Percentiles rank a stretch among this genome's conserved stretches.
Evolutionary conservation across 2,113 vertebrate genomes (phyloP).

Genomic region (Scophthalmus maximus): DNA sequence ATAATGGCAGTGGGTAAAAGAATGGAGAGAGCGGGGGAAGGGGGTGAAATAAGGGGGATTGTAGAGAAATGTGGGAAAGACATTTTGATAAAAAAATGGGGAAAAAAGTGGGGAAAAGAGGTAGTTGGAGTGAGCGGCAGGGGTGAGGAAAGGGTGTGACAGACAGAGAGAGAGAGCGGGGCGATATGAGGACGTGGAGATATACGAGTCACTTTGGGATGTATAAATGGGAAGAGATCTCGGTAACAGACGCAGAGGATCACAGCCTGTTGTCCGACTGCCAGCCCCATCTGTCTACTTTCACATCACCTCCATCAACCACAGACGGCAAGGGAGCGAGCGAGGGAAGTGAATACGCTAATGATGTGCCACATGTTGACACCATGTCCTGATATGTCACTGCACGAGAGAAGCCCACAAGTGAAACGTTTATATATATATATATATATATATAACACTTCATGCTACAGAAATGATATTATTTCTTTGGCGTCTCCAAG

Average conservation of each 20-base stretch:
- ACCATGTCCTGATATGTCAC: slow-evolving; percentile 30
- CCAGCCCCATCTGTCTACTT: slow-evolving; percentile 84
- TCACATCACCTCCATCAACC: slow-evolving; percentile 78
- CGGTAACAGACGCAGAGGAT: slow-evolving; percentile 59
- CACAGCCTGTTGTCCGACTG: slow-evolving; percentile 80
- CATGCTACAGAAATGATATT: too few species aligned
- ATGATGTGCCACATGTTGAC: slow-evolving; percentile 46
- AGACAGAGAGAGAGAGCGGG: slow-evolving; percentile 1
- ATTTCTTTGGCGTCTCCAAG: background rate
- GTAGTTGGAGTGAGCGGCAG: background rate
- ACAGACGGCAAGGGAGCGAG: slow-evolving; percentile 24
- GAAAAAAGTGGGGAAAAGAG: slow-evolving; percentile 17
- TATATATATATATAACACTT: background rate
- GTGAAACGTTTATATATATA: background rate
- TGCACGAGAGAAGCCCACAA: background rate
- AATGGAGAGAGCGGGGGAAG: slow-evolving; percentile 53
- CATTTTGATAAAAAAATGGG: slow-evolving; percentile 24
- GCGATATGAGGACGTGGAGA: slow-evolving; percentile 23
- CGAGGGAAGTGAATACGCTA: slow-evolving; percentile 20
- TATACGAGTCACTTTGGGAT: slow-evolving; percentile 7
- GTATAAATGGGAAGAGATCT: slow-evolving; percentile 40
- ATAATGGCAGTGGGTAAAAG: slow-evolving; percentile 68
- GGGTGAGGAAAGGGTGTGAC: slow-evolving; percentile 16
- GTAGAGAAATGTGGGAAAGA: slow-evolving; percentile 31
- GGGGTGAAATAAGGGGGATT: slow-evolving; percentile 36